Evolutionary conservation across 23 tunicate species (phyloP), one percentile per base, ranked within the genome.

Genomic region (Oikopleura vanhoeffeni): DNA sequence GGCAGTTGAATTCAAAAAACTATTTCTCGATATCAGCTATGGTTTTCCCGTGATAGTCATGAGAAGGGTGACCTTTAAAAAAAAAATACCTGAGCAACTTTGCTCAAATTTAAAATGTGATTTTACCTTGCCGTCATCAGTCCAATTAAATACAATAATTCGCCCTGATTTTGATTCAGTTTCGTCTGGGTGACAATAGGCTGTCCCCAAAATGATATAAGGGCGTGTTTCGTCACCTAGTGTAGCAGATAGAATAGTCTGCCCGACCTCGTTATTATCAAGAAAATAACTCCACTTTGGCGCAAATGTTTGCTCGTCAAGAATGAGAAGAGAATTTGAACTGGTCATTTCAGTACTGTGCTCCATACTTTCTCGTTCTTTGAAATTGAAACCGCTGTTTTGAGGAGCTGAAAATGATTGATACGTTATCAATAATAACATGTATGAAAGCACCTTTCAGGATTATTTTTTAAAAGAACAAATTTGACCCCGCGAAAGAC

Each of bases 221-320:
- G 89, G 39, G 32, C 76, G 8, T 30, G 39, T 67, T 67, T 95
- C 88, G 33, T 41, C 41, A 40, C 88, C 97, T 1, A 95, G 64
- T 33, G 41, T 40, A 39, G 90, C 89, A 27, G 91, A 88, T 85
- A 91, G 85, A 0, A 95, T 71, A 2, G 34, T 18, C 27, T 13
- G 34, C 3, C 79, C 35, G 79, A 71, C 35, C 38, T 71, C 79
- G 3, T 4, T 30, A 32, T 2, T 38, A 32, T 71, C 79, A 4
- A 71, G 32, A 30, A 71, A 30, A 38, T 71, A 30, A 3, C 36
- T 38, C 79, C 79, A 71, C 35, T 71, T 71, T 24, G 79, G 79
- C 86, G 87, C 97, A 86, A 92, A 92, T 27, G 97, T 92, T 76
- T 89, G 97, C 67, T 92, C 92, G 86, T 92, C 98, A 32, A 90